Evolutionary conservation across 2,113 vertebrate genomes (phyloP).

Genomic region (Onychostoma macrolepis): DNA sequence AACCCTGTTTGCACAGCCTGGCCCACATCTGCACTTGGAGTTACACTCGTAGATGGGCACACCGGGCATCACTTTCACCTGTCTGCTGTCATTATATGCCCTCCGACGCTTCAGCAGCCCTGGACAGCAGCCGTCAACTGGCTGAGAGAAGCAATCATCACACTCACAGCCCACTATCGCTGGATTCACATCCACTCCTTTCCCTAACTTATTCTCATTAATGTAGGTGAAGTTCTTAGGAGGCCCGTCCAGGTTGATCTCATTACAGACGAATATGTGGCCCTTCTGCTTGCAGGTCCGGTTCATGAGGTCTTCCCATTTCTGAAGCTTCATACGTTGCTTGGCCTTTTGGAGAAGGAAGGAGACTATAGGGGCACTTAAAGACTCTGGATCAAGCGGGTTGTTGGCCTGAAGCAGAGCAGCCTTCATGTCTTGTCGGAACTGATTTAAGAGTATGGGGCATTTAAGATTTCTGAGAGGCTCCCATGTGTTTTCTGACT

Average conservation of each 20-base stretch:
- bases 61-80: slow-evolving; percentile 82
- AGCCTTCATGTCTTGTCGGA: slow-evolving; percentile 81
- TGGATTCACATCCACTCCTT: slow-evolving; percentile 78
- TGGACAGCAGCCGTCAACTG: slow-evolving; percentile 82
- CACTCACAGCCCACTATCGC: slow-evolving; percentile 87
- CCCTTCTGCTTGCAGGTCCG: slow-evolving; percentile 82
- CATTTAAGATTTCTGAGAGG: slow-evolving; percentile 86
- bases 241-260: slow-evolving; percentile 89
- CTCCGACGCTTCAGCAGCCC: slow-evolving; percentile 82
- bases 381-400: slow-evolving; percentile 66
- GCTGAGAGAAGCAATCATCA: slow-evolving; percentile 79
- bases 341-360: slow-evolving; percentile 82
- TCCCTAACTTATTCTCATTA: slow-evolving; percentile 86
- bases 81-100: slow-evolving; percentile 85
- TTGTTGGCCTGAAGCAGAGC: slow-evolving; percentile 72
- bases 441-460: slow-evolving; percentile 80
- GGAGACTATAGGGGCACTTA: slow-evolving; percentile 73
- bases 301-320: slow-evolving; percentile 85
- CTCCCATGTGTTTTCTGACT: slow-evolving; percentile 84
- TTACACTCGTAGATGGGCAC: slow-evolving; percentile 93
- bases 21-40: slow-evolving; percentile 81
- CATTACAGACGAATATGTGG: slow-evolving; percentile 83
- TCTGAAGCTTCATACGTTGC: slow-evolving; percentile 74
- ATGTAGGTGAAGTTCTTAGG: slow-evolving; percentile 87
- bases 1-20: slow-evolving; percentile 87